A percentile compares a stretch with the other conserved stretches of the same genome.
phyloP scores from a whole-genome alignment of 1,140 invertebrate genomes.

The Drosophila nigrodunni region DNA sequence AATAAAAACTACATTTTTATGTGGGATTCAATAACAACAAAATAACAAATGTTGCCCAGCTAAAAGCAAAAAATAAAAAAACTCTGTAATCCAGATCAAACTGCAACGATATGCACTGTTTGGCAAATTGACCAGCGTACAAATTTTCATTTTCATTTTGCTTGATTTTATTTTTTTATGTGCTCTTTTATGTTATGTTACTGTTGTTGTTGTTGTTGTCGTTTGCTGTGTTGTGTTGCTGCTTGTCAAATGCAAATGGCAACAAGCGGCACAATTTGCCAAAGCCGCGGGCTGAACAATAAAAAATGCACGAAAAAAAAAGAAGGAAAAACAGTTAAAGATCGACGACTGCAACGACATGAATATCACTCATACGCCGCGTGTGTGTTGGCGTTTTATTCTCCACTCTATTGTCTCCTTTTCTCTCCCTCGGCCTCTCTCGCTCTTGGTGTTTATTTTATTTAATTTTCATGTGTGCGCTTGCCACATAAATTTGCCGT shows the following conservation, averaged over 20 bases:
- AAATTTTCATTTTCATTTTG: conserved; percentile 48
- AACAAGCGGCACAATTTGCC: conserved; percentile 62
- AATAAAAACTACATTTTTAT: neutral
- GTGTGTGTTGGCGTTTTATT: conserved; percentile 28
- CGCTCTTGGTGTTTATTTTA: conserved; percentile 1
- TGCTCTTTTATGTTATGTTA: conserved; percentile 29
- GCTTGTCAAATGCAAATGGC: conserved; percentile 72
- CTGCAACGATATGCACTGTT: conserved; percentile 62
- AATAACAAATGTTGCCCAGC: neutral
- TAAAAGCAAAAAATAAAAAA: neutral
- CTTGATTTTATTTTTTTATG: conserved; percentile 25
- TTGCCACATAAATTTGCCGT: conserved; percentile 77
- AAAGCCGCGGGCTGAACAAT: conserved; percentile 51
- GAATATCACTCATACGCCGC: conserved; percentile 76
- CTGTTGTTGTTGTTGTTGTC: conserved; percentile 20
- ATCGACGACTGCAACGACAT: conserved; percentile 48
- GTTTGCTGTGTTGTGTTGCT: conserved; percentile 31
- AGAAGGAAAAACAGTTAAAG: conserved; percentile 29
- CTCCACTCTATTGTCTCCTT: conserved; percentile 6
- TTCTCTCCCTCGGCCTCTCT: neutral
- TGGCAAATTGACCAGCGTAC: conserved; percentile 57
- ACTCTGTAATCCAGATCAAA: conserved; percentile 56
- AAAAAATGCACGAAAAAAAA: conserved; percentile 44
- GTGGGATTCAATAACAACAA: neutral
- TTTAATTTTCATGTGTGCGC: conserved; percentile 24